Evolutionary conservation across 1,140 invertebrate species (phyloP).

Genomic region (Drosophila seguyi): DNA sequence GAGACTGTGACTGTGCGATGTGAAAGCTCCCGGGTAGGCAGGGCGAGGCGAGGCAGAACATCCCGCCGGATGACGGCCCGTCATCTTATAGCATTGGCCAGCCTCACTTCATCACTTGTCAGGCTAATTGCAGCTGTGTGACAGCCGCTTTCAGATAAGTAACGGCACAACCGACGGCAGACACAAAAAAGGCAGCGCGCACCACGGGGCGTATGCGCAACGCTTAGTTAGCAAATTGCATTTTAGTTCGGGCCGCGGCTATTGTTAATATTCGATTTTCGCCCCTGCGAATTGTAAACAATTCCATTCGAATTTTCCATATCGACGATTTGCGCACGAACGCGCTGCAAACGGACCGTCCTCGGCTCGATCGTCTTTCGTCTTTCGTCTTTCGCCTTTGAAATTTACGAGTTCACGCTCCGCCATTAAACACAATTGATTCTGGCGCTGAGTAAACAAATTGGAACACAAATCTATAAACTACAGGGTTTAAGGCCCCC

Average conservation of each 20-base stretch:
- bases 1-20: not conserved
- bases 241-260: conserved; percentile 23
- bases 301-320: conserved; percentile 37
- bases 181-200: conserved; percentile 4
- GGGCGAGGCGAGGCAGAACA: conserved; percentile 10
- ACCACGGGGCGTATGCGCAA: conserved; percentile 57
- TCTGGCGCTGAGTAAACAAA: conserved; percentile 54
- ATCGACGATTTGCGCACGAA: conserved; percentile 39
- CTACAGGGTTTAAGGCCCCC: conserved; percentile 18
- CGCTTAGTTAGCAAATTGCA: conserved; percentile 39
- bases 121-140: conserved; percentile 67
- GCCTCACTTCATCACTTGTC: conserved; percentile 69
- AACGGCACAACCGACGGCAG: conserved; percentile 27
- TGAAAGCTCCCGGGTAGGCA: conserved; percentile 11
- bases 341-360: conserved; percentile 26
- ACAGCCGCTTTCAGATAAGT: conserved; percentile 46
- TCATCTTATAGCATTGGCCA: conserved; percentile 36
- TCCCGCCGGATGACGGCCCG: conserved; percentile 60
- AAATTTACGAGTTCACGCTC: conserved; percentile 62
- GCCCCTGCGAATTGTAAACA: conserved; percentile 45
- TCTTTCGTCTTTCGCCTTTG: conserved; percentile 22
- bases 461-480: conserved; percentile 23
- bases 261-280: conserved; percentile 33
- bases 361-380: conserved; percentile 6
- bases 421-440: conserved; percentile 74